Percentiles rank a stretch among this genome's conserved stretches.
Evolutionary conservation across 2,113 vertebrate genomes (phyloP).

Genomic region (Xiphias gladius): DNA sequence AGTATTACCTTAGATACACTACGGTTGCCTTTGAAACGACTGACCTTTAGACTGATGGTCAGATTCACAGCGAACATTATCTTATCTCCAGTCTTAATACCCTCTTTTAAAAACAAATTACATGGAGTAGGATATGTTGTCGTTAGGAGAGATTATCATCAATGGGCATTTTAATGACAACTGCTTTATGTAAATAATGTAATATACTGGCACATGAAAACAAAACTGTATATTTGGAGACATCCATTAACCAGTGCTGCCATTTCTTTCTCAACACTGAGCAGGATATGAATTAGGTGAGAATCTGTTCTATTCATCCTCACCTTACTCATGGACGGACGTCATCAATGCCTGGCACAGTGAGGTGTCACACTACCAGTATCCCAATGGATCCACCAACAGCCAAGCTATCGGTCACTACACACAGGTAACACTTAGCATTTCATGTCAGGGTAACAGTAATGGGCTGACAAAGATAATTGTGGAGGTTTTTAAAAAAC

Average conservation of each 20-base stretch:
- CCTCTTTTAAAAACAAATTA: slow-evolving; percentile 41
- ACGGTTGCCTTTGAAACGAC: slow-evolving; percentile 29
- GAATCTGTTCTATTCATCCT: slow-evolving; percentile 72
- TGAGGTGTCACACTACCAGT: slow-evolving; percentile 67
- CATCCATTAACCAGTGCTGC: slow-evolving; percentile 7
- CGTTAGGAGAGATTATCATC: slow-evolving; percentile 22
- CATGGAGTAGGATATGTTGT: slow-evolving; percentile 25
- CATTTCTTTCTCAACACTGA: slow-evolving; percentile 12
- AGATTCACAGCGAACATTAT: slow-evolving; percentile 30
- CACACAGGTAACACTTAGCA: slow-evolving; percentile 75
- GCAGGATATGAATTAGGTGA: slow-evolving; percentile 78
- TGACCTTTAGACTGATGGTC: slow-evolving; percentile 17
- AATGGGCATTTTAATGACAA: slow-evolving; percentile 14
- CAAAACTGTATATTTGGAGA: slow-evolving; percentile 40
- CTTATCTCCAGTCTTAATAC: slow-evolving; percentile 43
- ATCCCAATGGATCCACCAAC: slow-evolving; percentile 60
- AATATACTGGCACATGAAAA: slow-evolving; percentile 28
- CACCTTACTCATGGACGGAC: slow-evolving; percentile 7
- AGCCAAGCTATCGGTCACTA: slow-evolving; percentile 64
- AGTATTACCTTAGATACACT: neutral
- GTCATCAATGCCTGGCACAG: slow-evolving; percentile 68
- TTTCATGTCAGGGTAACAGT: neutral
- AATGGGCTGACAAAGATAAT: neutral
- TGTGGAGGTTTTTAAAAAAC: neutral
- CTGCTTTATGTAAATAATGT: slow-evolving; percentile 23